Conservation (phyloP, 2,888 invertebrate genomes). For the Rhyacophila evoluta region DNA sequence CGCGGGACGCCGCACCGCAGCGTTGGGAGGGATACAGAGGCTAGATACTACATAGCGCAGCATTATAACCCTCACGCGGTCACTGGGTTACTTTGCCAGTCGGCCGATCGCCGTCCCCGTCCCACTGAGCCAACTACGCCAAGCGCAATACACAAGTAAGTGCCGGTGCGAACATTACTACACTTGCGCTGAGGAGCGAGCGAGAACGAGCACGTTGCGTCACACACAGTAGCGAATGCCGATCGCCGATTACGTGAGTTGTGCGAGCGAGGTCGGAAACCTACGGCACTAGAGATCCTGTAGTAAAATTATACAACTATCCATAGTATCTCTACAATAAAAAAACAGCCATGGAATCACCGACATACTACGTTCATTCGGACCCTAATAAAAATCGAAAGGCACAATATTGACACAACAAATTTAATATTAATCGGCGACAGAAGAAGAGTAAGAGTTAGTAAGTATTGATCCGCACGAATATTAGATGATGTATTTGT, state of each 20-base stretch:
- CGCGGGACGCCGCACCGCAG: neutral
- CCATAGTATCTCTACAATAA: no score
- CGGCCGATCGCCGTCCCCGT: neutral
- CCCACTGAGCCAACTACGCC: slow-evolving; percentile 1
- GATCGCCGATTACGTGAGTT: neutral
- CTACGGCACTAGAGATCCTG: no score
- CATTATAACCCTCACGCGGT: slow-evolving; percentile 38
- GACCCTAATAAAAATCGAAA: no score
- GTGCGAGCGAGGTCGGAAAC: neutral
- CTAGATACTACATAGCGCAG: neutral
- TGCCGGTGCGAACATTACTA: neutral
- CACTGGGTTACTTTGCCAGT: slow-evolving; percentile 44
- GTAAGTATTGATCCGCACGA: no score
- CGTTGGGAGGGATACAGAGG: no score
- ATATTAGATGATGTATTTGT: no score
- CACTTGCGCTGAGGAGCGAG: neutral
- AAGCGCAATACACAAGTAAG: neutral
- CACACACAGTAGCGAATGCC: neutral
- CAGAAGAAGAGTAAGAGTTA: no score
- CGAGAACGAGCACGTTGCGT: neutral
- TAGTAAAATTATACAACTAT: no score
- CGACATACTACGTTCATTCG: no score
- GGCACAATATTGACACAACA: no score
- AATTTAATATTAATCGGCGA: no score
- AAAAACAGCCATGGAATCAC: no score